Evolutionary conservation across 2,888 invertebrate genomes (phyloP).

Genomic region (Gastracanthus pulcherrimus): DNA sequence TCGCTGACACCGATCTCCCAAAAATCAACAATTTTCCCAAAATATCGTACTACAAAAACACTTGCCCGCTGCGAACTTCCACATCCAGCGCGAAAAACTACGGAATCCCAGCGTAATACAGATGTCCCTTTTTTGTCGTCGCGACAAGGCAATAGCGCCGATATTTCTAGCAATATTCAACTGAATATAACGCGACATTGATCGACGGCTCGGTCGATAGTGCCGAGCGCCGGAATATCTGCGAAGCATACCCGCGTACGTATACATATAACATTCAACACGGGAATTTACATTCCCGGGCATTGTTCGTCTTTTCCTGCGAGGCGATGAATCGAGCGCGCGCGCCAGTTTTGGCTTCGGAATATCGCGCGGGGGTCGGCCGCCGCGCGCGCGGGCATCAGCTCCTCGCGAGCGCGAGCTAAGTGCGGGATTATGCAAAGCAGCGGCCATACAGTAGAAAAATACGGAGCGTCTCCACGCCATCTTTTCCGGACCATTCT

Average conservation of each 20-base stretch:
- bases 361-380: constrained; percentile 61
- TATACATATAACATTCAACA: not conserved
- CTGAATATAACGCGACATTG: constrained; percentile 48
- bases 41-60: too few species aligned
- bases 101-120: constrained; percentile 37
- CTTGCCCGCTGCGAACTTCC: too few species aligned
- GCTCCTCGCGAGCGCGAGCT: constrained; percentile 71
- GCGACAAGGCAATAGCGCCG: constrained; percentile 47
- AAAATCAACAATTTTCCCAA: too few species aligned
- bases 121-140: constrained; percentile 47
- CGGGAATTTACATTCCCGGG: constrained; percentile 57
- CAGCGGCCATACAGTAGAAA: constrained; percentile 78
- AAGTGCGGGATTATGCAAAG: constrained; percentile 78
- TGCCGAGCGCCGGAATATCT: constrained; percentile 27
- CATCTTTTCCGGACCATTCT: constrained; percentile 78
- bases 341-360: constrained; percentile 69
- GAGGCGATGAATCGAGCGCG: constrained; percentile 66
- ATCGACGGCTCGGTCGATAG: constrained; percentile 51
- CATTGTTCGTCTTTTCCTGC: constrained; percentile 72
- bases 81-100: not conserved
- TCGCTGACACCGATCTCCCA: too few species aligned
- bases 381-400: constrained; percentile 65
- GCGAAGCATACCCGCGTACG: not conserved
- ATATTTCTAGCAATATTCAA: constrained; percentile 56
- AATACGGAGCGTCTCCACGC: constrained; percentile 78